Evolutionary conservation across 1,140 invertebrate species (phyloP).

Genomic region (Phortica variegata): DNA sequence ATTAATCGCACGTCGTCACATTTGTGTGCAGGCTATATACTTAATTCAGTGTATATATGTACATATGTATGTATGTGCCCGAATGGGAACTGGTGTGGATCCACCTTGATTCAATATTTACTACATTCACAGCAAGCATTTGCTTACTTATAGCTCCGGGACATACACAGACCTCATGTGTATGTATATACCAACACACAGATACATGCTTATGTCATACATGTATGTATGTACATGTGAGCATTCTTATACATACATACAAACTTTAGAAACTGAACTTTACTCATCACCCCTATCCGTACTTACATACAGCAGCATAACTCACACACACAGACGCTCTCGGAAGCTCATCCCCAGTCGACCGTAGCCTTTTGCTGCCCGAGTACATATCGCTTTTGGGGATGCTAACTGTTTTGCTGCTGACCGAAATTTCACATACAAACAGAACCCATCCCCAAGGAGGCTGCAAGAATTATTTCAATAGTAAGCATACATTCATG

Average conservation of each 20-base stretch:
- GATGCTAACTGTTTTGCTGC: slow-evolving; percentile 38
- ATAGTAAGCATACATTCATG: slow-evolving; percentile 16
- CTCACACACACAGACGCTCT: too few relatives aligned
- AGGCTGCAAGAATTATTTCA: too few relatives aligned
- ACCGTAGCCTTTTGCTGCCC: slow-evolving; percentile 23
- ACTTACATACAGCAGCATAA: neutral
- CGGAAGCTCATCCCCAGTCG: slow-evolving; percentile 1
- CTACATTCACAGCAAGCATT: slow-evolving; percentile 22
- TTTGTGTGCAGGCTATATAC: slow-evolving; percentile 11
- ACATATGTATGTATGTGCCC: neutral
- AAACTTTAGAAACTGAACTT: neutral
- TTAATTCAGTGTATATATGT: slow-evolving; percentile 17
- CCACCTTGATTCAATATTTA: slow-evolving; percentile 41
- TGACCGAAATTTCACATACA: slow-evolving; percentile 10
- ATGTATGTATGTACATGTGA: neutral
- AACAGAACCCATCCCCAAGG: too few relatives aligned
- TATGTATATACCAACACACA: too few relatives aligned
- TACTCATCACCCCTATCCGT: neutral
- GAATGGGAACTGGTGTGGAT: neutral
- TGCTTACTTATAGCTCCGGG: slow-evolving; percentile 24
- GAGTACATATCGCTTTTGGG: slow-evolving; percentile 52
- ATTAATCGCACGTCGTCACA: too few relatives aligned
- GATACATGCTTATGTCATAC: slow-evolving; percentile 15
- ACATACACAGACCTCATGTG: neutral
- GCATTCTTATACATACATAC: slow-evolving; percentile 1